Evolutionary conservation across 2,797 vertebrate species (phyloP).

Genomic region (Synanceia verrucosa): DNA sequence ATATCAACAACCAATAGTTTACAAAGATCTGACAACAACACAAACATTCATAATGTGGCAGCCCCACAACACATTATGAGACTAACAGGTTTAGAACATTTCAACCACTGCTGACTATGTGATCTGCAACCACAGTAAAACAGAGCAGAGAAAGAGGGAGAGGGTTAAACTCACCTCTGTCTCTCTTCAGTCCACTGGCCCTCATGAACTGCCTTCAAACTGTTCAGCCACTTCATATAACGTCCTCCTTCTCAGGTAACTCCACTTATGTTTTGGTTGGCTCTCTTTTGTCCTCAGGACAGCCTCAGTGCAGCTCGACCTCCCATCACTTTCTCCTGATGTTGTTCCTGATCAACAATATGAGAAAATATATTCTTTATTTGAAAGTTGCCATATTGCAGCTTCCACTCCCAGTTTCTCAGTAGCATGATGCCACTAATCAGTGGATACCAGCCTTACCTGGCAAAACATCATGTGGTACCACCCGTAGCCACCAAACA

Average conservation of each 20-base stretch:
- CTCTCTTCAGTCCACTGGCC: too few species aligned
- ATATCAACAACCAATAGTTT: background rate
- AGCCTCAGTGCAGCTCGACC: background rate
- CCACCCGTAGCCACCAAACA: background rate
- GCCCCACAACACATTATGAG: background rate
- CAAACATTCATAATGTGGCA: background rate
- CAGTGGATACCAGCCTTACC: background rate
- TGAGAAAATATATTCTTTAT: background rate
- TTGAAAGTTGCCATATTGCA: background rate
- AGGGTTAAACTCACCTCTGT: too few species aligned
- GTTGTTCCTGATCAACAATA: background rate
- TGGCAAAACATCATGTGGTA: background rate
- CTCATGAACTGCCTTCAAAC: fast-evolving
- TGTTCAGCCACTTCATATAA: background rate
- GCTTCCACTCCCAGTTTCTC: background rate
- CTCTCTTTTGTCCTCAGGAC: background rate
- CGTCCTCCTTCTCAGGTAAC: background rate
- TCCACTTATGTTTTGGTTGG: background rate
- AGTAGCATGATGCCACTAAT: background rate
- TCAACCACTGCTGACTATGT: background rate
- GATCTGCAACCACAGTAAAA: background rate
- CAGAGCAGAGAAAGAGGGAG: too few species aligned
- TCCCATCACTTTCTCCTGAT: background rate
- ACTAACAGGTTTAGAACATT: background rate
- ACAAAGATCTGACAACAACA: background rate